These are phyloP conservation scores for Schlechtendalia chinensis DNA, from an alignment of 1,140 invertebrate species.

Conservation along the genomic window DNA sequence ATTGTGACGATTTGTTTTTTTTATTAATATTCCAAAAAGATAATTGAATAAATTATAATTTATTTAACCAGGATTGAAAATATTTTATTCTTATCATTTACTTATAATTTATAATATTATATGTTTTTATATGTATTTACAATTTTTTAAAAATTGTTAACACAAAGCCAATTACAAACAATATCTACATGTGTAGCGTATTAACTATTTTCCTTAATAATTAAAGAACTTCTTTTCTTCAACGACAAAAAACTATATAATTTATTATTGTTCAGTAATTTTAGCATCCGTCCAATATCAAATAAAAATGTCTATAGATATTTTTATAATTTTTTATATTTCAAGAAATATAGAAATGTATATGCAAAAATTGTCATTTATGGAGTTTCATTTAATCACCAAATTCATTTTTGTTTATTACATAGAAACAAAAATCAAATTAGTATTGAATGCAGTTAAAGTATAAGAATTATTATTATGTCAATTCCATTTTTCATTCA, in stretches of 20 bases:
- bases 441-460: neutral
- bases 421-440: neutral
- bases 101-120: too few species aligned
- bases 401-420: neutral
- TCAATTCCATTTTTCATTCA: neutral
- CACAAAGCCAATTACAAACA: too few species aligned
- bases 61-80: too few species aligned
- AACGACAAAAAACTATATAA: too few species aligned
- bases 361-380: slow-evolving; percentile 7
- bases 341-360: neutral
- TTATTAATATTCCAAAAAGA: neutral
- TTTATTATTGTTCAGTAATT: neutral
- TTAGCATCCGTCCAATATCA: neutral
- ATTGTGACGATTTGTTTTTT: neutral
- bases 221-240: neutral
- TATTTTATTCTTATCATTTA: too few species aligned
- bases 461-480: neutral
- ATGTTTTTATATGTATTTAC: too few species aligned
- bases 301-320: neutral
- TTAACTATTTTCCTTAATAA: neutral
- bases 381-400: neutral
- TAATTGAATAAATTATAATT: too few species aligned
- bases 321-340: neutral
- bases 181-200: too few species aligned
- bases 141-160: too few species aligned